Evolutionary conservation across 1,140 invertebrate species (phyloP).

Genomic region (Tetranychus cinnabarinus): DNA sequence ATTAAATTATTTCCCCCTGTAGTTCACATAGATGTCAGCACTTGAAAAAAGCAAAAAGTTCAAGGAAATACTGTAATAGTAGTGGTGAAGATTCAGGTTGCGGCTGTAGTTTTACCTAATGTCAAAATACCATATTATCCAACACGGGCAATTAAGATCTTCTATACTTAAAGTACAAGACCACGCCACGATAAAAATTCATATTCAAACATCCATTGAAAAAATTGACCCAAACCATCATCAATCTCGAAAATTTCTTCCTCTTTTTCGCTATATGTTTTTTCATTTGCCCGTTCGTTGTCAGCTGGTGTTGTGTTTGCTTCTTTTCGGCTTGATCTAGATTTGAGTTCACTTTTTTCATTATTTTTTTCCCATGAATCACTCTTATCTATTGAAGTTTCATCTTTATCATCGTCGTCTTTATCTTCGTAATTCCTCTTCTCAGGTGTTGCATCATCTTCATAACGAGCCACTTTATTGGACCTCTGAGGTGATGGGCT

Average conservation of each 20-base stretch:
- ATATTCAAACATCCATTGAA: no score
- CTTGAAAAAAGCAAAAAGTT: no score
- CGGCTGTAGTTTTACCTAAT: no score
- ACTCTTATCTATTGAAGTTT: not conserved
- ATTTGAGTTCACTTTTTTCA: not conserved
- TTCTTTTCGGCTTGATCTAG: not conserved
- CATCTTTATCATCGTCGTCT: slow-evolving; percentile 4
- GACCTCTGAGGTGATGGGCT: not conserved
- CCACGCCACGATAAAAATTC: no score
- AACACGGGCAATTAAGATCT: no score
- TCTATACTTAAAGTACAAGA: no score
- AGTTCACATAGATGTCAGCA: no score
- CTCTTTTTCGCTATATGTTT: not conserved
- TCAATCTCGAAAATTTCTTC: not conserved
- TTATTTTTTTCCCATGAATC: not conserved
- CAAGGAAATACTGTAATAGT: no score
- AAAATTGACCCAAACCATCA: slow-evolving; percentile 41
- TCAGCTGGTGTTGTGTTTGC: not conserved
- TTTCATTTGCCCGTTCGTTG: not conserved
- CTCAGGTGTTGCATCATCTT: not conserved
- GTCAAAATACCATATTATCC: no score
- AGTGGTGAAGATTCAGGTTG: no score
- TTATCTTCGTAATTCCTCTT: not conserved
- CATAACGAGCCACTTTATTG: not conserved
- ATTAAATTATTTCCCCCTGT: no score